phyloP scores from a whole-genome alignment of 64 coral and sea anemone species.

The Stylophora pistillata region DNA sequence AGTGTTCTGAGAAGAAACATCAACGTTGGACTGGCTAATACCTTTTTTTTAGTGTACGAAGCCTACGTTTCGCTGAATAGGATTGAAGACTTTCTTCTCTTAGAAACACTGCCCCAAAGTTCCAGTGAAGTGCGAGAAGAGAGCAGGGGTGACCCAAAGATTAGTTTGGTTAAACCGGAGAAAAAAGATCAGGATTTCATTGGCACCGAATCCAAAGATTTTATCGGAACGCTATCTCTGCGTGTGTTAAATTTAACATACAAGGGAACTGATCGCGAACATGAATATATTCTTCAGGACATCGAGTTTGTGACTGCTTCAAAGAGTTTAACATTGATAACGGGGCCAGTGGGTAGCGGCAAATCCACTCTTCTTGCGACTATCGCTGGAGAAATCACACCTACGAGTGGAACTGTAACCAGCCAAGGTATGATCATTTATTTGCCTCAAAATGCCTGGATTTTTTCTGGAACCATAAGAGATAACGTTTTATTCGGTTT shows the following conservation, averaged over 20 bases:
- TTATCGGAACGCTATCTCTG: background rate
- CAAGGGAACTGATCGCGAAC: background rate
- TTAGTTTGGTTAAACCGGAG: background rate
- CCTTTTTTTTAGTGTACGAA: background rate
- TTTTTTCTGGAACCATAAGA: constrained; percentile 15
- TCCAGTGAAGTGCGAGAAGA: background rate
- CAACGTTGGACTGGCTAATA: background rate
- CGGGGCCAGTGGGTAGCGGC: background rate
- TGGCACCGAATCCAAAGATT: background rate
- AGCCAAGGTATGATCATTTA: background rate
- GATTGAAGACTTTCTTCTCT: background rate
- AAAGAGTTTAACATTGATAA: background rate
- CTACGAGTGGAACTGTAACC: background rate
- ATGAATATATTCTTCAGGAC: background rate
- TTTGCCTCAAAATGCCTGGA: background rate
- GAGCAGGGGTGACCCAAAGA: background rate
- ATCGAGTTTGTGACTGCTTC: background rate
- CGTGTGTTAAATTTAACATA: background rate
- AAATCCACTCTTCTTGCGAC: constrained; percentile 13
- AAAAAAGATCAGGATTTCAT: background rate
- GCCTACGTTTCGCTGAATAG: background rate
- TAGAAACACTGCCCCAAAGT: background rate
- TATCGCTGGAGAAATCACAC: background rate
- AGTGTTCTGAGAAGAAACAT: background rate
- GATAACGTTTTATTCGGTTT: background rate